Conservation (phyloP, 2,888 invertebrate species). For the Tuta absoluta region DNA sequence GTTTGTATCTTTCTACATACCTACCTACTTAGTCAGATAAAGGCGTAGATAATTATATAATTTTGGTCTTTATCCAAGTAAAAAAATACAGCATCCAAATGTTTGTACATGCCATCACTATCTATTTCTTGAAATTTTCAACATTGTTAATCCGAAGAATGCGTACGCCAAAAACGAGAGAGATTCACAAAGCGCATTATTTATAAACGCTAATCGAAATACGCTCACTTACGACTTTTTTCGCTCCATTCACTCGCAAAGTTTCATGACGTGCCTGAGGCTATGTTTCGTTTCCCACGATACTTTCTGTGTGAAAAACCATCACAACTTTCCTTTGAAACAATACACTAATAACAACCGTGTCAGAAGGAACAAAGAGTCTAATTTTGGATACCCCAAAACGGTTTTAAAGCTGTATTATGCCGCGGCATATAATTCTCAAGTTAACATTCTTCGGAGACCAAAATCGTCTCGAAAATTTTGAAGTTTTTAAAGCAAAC, state of each 20-base stretch:
- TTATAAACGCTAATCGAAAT: slow-evolving; percentile 54
- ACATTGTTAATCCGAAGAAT: slow-evolving; percentile 7
- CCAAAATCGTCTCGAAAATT: slow-evolving; percentile 51
- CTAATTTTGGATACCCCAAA: slow-evolving; percentile 17
- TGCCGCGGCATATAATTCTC: slow-evolving; percentile 34
- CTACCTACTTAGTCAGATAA: no score
- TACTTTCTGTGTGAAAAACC: slow-evolving; percentile 51
- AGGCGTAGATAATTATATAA: no score
- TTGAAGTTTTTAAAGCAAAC: slow-evolving; percentile 41
- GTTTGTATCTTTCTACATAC: no score
- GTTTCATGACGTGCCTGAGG: slow-evolving; percentile 82
- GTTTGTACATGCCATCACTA: no score
- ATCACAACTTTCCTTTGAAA: slow-evolving; percentile 30
- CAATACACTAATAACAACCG: slow-evolving; percentile 29
- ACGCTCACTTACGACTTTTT: slow-evolving; percentile 50
- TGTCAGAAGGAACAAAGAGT: slow-evolving; percentile 26
- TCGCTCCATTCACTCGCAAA: slow-evolving; percentile 63
- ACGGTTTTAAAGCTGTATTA: slow-evolving; percentile 33
- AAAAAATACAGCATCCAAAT: no score
- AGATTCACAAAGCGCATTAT: slow-evolving; percentile 36
- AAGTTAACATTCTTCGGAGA: slow-evolving; percentile 48
- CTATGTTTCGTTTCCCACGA: slow-evolving; percentile 82
- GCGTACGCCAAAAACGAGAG: slow-evolving; percentile 26
- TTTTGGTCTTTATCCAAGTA: no score
- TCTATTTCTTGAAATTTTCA: background rate